phyloP scores from a whole-genome alignment of 2,797 vertebrate genomes.

The Pangasius larnaudii region DNA sequence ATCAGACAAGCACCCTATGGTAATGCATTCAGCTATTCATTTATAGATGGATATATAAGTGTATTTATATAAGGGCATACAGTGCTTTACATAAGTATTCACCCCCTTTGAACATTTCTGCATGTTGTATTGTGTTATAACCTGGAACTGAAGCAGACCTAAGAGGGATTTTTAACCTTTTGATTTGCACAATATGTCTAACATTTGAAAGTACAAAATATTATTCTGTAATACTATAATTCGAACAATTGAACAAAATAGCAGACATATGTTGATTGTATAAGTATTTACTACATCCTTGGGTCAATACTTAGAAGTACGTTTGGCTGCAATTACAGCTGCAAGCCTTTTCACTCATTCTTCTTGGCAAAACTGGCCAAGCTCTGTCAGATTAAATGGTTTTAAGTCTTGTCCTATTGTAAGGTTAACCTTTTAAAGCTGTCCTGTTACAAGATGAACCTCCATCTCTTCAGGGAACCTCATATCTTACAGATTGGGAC shows the following conservation, averaged over 20 bases:
- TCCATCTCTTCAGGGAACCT: neutral
- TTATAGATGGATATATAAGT: neutral
- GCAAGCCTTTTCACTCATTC: neutral
- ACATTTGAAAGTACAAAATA: neutral
- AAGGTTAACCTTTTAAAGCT: too few relatives aligned
- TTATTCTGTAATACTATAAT: neutral
- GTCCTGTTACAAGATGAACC: neutral
- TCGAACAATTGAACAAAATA: neutral
- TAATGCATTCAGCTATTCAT: conserved; percentile 2
- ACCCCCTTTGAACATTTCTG: neutral
- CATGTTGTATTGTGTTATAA: neutral
- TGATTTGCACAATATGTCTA: neutral
- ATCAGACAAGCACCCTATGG: neutral
- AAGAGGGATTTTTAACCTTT: neutral
- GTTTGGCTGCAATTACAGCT: neutral
- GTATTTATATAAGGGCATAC: neutral
- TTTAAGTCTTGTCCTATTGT: neutral
- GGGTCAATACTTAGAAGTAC: neutral
- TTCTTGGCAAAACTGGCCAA: neutral
- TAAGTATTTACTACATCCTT: neutral
- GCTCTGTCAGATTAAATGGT: neutral
- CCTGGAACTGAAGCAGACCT: neutral
- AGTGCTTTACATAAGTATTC: neutral
- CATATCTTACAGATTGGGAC: neutral
- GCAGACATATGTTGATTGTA: neutral